These are phyloP conservation scores for Andricus grossulariae DNA, from an alignment of 1,140 invertebrate genomes.

Conservation along the genomic window DNA sequence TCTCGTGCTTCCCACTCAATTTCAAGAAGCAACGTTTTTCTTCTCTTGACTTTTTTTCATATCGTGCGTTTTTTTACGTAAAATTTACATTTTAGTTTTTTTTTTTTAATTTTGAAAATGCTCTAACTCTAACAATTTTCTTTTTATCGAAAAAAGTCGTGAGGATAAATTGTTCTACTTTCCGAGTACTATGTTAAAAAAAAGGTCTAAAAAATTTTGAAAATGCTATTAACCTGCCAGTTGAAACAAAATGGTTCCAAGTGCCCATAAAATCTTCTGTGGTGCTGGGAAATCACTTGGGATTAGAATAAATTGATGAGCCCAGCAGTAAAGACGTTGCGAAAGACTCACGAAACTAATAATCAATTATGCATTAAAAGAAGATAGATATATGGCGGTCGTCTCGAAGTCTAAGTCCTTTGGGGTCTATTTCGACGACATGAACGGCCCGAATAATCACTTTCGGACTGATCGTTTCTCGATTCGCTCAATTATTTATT, in stretches of 20 bases:
- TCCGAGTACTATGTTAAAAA: too few species aligned
- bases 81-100: too few species aligned
- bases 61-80: too few species aligned
- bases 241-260: neutral
- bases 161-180: too few species aligned
- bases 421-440: slow-evolving; percentile 70
- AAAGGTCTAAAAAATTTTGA: too few species aligned
- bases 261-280: neutral
- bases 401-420: slow-evolving; percentile 55
- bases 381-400: slow-evolving; percentile 68
- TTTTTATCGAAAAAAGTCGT: too few species aligned
- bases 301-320: slow-evolving; percentile 23
- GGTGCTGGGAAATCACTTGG: neutral
- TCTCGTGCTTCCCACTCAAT: too few species aligned
- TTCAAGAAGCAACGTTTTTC: too few species aligned
- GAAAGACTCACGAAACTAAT: slow-evolving; percentile 39
- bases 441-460: slow-evolving; percentile 71
- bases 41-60: too few species aligned
- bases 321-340: neutral
- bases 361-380: slow-evolving; percentile 72
- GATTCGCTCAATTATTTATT: slow-evolving; percentile 70
- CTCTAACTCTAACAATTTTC: too few species aligned
- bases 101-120: too few species aligned
- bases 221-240: too few species aligned
- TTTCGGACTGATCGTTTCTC: slow-evolving; percentile 59